A percentile compares a stretch with the other conserved stretches of the same genome.
Conservation (phyloP, 2,113 vertebrate genomes). For the Rhea americana region DNA sequence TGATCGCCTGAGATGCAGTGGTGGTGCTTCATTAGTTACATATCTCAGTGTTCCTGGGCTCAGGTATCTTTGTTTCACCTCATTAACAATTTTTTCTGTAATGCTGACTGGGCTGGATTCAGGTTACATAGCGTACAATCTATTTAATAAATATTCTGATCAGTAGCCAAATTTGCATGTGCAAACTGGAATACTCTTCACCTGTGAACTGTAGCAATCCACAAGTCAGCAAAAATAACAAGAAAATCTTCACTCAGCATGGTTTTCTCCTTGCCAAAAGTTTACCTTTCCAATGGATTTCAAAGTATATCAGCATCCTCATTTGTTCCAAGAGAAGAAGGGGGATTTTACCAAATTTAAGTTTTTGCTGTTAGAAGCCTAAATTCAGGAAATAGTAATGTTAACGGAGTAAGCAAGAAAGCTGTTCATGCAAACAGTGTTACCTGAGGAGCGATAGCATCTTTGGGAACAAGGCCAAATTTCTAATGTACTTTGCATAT, state of each 20-base stretch:
- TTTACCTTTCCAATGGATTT: neutral
- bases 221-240: neutral
- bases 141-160: neutral
- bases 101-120: slow-evolving; percentile 16
- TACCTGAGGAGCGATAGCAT: neutral
- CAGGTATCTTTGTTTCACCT: neutral
- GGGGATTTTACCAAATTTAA: neutral
- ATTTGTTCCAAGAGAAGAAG: neutral
- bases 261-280: neutral
- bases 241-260: neutral
- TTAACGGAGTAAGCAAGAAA: neutral
- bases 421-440: neutral
- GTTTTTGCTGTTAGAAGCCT: neutral
- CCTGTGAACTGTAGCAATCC: neutral
- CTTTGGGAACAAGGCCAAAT: neutral
- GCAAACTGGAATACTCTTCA: neutral
- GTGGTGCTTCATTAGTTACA: slow-evolving; percentile 32
- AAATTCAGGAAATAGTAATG: neutral
- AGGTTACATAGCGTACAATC: neutral
- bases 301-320: neutral
- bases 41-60: neutral
- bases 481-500: neutral
- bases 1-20: neutral
- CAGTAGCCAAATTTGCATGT: neutral
- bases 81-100: neutral